phyloP scores from a whole-genome alignment of 2,888 invertebrate species.

The Ichneumoninae sp. region DNA sequence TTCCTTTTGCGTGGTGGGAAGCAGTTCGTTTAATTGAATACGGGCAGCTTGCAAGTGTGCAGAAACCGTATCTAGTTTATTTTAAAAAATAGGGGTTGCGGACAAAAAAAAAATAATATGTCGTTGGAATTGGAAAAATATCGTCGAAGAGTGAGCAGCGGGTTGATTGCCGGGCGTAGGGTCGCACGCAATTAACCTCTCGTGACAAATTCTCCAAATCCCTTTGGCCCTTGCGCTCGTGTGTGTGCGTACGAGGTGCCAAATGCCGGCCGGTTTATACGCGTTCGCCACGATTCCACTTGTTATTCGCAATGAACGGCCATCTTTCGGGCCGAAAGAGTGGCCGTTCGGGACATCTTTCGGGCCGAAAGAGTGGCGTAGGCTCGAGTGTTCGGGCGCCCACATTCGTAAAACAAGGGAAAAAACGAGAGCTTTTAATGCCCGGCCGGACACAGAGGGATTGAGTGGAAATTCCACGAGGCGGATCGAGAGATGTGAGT shows the following conservation, averaged over 20 bases:
- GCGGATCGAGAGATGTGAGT: background rate
- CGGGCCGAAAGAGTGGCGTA: background rate
- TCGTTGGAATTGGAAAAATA: conserved; percentile 6
- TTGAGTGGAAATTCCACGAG: conserved; percentile 4
- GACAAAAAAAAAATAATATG: background rate
- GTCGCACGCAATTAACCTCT: conserved; percentile 10
- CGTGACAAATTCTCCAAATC: conserved; percentile 23
- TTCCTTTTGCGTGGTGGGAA: background rate
- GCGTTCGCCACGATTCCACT: no score
- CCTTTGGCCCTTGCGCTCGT: background rate
- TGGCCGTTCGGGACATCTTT: background rate
- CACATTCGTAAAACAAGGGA: background rate
- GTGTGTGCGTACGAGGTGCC: background rate
- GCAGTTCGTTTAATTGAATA: conserved; percentile 17
- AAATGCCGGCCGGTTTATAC: background rate
- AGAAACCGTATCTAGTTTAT: background rate
- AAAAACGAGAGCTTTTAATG: conserved; percentile 24
- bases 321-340: background rate
- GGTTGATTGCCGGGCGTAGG: background rate
- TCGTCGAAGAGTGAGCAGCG: background rate
- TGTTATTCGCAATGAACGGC: conserved; percentile 23
- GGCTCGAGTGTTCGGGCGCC: background rate
- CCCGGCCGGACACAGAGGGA: background rate
- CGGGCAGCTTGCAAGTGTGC: background rate
- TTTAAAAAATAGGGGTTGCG: background rate